These are phyloP conservation scores for Heliconius ethilla DNA, from an alignment of 2,888 invertebrate species.

Conservation along the genomic window DNA sequence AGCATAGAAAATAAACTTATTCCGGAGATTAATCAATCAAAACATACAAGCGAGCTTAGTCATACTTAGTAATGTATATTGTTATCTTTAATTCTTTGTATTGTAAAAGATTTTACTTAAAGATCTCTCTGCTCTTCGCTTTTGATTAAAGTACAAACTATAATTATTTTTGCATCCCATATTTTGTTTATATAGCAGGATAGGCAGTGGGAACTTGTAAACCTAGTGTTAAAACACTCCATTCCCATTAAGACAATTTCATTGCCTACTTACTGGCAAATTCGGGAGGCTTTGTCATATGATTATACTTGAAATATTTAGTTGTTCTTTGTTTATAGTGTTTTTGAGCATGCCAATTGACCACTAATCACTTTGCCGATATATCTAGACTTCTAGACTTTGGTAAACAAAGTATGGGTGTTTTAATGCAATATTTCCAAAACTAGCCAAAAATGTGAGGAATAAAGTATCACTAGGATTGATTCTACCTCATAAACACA, in stretches of 20 bases:
- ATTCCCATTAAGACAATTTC: too few species aligned
- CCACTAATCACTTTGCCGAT: neutral
- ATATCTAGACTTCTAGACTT: neutral
- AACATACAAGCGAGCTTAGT: neutral
- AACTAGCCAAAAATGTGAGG: neutral
- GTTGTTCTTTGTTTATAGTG: too few species aligned
- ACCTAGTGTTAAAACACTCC: too few species aligned
- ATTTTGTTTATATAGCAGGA: too few species aligned
- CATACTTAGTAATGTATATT: neutral
- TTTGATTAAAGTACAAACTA: too few species aligned
- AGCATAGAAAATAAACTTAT: neutral
- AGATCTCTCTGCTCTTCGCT: too few species aligned
- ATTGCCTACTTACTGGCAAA: too few species aligned
- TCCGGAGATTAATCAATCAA: neutral
- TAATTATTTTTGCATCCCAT: too few species aligned
- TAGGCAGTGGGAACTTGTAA: too few species aligned
- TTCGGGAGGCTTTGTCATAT: too few species aligned
- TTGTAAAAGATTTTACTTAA: neutral
- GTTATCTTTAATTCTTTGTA: neutral
- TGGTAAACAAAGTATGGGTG: neutral
- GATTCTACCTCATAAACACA: neutral
- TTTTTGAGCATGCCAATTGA: too few species aligned
- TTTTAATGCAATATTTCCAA: neutral
- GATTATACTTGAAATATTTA: too few species aligned
- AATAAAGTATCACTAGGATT: neutral